Evolutionary conservation across 2,113 vertebrate species (phyloP), one percentile per base, ranked within the genome.

Genomic region (Helogale parvula): DNA sequence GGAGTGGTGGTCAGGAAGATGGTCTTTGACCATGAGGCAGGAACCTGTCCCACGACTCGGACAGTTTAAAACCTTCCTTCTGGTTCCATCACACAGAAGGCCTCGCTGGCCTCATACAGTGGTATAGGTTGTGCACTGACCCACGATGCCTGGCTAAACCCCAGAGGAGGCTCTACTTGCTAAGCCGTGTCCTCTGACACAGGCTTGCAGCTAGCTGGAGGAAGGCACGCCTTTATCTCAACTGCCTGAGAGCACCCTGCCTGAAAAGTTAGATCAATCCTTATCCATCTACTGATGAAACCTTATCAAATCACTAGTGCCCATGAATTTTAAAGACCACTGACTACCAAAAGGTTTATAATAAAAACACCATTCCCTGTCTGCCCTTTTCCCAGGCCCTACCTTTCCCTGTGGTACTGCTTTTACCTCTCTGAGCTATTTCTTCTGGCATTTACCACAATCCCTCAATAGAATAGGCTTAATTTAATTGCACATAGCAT

Each of bases 261-360:
- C 69, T 84, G 65, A 47, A 81, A 19, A 95, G 35, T 65, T 45
- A 95, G 27, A 31, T 50, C 35, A 15, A 7, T 50, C 41, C 79
- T 80, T 45, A 80, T 33, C 9, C 6, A 41, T 17, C 7, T 8
- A 50, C 0, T 50, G 83, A 60, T 38, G 57, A 71, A 68, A 35
- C 41, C 90, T 71, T 94, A 66, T 6, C 19, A 79, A 90, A 35
- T 77, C 17, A 45, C 13, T 35, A 15, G 38, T 66, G 13, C 10
- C 86, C 7, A 72, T 27, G 52, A 77, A 52, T 76, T 96, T 91
- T 50, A 60, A 69, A 72, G 87, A 94, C 35, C 63, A 95, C 41
- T 33, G 25, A 65, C 31, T 69, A 83, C 38, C 12, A 50, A 89
- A 93, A 83, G 23, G 7, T 77, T 90, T 90, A 69, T 47, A 83